These are phyloP conservation scores for Hexactinellida sp. DNA, from an alignment of 37 sponge, comb jelly and placozoan genomes.

Conservation along the genomic window DNA sequence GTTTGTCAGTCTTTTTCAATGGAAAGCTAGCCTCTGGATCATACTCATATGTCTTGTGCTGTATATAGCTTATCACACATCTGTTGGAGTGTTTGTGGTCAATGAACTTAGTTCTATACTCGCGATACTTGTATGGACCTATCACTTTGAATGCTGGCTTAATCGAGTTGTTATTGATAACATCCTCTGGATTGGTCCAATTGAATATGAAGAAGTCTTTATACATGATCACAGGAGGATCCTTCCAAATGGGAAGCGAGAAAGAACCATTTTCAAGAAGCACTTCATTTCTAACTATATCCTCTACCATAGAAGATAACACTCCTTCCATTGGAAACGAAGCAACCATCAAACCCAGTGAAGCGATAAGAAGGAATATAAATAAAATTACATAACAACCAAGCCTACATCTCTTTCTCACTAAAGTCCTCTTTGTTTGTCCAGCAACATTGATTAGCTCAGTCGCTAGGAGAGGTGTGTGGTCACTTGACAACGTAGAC, in stretches of 20 bases:
- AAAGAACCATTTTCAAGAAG: background rate
- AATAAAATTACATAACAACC: background rate
- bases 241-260: slow-evolving; percentile 17
- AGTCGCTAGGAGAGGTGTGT: background rate
- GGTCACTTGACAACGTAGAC: background rate
- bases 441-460: background rate
- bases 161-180: slow-evolving; percentile 17
- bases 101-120: background rate
- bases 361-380: background rate
- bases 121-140: slow-evolving; percentile 71
- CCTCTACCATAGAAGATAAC: background rate
- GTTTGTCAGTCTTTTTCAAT: background rate
- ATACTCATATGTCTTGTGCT: slow-evolving; percentile 10
- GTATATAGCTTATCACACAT: slow-evolving; percentile 1
- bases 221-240: slow-evolving; percentile 45
- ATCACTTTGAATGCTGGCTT: slow-evolving; percentile 33
- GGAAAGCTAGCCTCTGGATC: background rate
- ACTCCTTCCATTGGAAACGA: background rate
- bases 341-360: background rate
- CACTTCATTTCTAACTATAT: background rate
- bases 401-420: background rate
- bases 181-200: slow-evolving; percentile 52
- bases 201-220: slow-evolving; percentile 71
- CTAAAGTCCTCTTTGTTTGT: background rate
- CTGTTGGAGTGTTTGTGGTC: background rate